Evolutionary conservation across 2,888 invertebrate genomes (phyloP).

Genomic region (Cotesia congregata): DNA sequence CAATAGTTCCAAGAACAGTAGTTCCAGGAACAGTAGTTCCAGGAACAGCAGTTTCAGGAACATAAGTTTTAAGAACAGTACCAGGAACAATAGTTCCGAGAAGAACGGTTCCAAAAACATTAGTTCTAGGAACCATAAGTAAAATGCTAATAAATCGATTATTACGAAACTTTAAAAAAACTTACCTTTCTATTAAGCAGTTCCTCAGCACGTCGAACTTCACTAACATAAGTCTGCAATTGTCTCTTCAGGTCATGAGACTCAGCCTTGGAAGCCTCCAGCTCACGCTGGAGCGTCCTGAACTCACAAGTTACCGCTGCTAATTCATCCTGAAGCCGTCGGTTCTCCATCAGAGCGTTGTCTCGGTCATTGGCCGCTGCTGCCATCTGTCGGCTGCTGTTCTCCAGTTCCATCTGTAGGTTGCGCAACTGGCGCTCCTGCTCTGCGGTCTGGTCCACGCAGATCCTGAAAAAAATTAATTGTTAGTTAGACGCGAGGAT

Average conservation of each 20-base stretch:
- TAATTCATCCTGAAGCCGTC: conserved; percentile 82
- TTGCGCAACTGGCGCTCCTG: conserved; percentile 61
- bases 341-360: conserved; percentile 77
- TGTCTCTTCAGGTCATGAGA: conserved; percentile 82
- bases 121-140: too few relatives aligned
- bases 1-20: too few relatives aligned
- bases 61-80: too few relatives aligned
- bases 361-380: conserved; percentile 74
- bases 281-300: conserved; percentile 76
- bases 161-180: too few relatives aligned
- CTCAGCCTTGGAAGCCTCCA: conserved; percentile 80
- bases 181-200: conserved; percentile 78
- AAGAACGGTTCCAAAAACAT: background rate
- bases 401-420: conserved; percentile 72
- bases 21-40: background rate
- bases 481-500: background rate
- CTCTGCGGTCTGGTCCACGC: conserved; percentile 62
- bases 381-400: conserved; percentile 75
- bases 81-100: too few relatives aligned
- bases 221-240: conserved; percentile 85
- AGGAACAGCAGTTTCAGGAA: background rate
- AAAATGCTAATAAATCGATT: too few relatives aligned
- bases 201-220: conserved; percentile 85
- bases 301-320: conserved; percentile 76
- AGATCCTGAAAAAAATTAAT: conserved; percentile 51